phyloP scores from a whole-genome alignment of 2,888 invertebrate species.

The Aphelenchoides bicaudatus region DNA sequence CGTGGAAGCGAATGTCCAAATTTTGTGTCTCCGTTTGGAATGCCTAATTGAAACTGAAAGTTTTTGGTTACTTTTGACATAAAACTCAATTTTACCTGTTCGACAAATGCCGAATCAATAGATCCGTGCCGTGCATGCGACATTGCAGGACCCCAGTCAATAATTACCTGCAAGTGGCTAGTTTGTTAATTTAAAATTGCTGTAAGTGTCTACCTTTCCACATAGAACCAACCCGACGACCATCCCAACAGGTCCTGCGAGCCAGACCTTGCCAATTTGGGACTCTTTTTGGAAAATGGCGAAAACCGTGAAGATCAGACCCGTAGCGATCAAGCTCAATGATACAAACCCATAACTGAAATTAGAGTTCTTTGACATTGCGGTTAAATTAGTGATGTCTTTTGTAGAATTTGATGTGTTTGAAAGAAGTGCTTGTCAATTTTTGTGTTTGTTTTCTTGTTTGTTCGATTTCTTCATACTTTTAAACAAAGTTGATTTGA shows the following conservation, averaged over 20 bases:
- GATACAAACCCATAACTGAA: constrained; percentile 59
- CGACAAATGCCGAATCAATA: constrained; percentile 48
- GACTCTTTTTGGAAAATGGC: constrained; percentile 60
- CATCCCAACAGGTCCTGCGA: constrained; percentile 55
- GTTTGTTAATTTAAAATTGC: not conserved
- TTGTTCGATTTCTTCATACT: too few species aligned
- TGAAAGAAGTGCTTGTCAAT: not conserved
- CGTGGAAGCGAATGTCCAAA: constrained; percentile 15
- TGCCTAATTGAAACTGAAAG: constrained; percentile 5
- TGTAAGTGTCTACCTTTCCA: constrained; percentile 58
- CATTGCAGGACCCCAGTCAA: constrained; percentile 61
- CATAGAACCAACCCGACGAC: constrained; percentile 58
- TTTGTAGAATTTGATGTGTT: constrained; percentile 15
- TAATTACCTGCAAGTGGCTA: constrained; percentile 45
- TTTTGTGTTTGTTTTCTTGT: not conserved
- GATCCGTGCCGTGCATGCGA: constrained; percentile 51
- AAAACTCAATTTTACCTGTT: constrained; percentile 35
- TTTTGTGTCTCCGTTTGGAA: constrained; percentile 18
- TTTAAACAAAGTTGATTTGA: too few species aligned
- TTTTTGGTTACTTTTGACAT: not conserved
- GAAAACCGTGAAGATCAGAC: constrained; percentile 60
- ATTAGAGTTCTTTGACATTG: too few species aligned
- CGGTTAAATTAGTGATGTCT: constrained; percentile 19
- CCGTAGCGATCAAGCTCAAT: constrained; percentile 55
- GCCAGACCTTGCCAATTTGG: constrained; percentile 59